These are phyloP conservation scores for Eupithecia tripunctaria DNA, from an alignment of 2,888 invertebrate genomes.

Conservation along the genomic window DNA sequence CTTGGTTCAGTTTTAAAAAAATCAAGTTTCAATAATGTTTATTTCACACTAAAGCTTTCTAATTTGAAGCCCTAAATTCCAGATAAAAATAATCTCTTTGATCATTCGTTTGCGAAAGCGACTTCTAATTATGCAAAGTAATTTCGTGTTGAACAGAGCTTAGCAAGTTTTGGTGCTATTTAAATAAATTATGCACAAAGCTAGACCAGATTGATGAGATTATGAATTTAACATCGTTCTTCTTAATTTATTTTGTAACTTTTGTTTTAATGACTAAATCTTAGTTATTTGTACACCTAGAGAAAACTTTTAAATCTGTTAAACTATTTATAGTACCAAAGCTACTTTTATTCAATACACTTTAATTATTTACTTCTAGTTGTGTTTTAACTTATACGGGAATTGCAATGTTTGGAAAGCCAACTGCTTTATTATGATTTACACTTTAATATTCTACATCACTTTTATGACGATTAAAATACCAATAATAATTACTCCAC, in stretches of 20 bases:
- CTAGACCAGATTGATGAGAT: background rate
- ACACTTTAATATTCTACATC: background rate
- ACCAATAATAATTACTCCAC: background rate
- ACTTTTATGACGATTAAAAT: background rate
- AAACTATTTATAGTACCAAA: background rate
- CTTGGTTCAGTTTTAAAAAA: background rate
- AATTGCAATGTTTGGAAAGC: background rate
- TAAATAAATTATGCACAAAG: slow-evolving; percentile 1
- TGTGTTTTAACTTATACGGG: background rate
- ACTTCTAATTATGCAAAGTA: slow-evolving; percentile 2
- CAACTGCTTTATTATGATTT: background rate
- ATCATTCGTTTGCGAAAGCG: slow-evolving; percentile 2
- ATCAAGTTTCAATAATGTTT: background rate
- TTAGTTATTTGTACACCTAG: background rate
- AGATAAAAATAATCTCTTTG: background rate
- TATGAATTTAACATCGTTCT: slow-evolving; percentile 1
- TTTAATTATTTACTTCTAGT: background rate
- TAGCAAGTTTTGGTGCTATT: background rate
- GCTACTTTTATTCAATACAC: background rate
- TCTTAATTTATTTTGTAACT: background rate
- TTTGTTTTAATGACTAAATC: background rate
- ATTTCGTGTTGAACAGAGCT: background rate
- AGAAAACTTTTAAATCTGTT: background rate
- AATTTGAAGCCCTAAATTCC: background rate
- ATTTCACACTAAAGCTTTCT: background rate